Percentiles rank a stretch among this genome's conserved stretches.
Evolutionary conservation across 2,113 vertebrate genomes (phyloP).

Genomic region (Sialia sialis): DNA sequence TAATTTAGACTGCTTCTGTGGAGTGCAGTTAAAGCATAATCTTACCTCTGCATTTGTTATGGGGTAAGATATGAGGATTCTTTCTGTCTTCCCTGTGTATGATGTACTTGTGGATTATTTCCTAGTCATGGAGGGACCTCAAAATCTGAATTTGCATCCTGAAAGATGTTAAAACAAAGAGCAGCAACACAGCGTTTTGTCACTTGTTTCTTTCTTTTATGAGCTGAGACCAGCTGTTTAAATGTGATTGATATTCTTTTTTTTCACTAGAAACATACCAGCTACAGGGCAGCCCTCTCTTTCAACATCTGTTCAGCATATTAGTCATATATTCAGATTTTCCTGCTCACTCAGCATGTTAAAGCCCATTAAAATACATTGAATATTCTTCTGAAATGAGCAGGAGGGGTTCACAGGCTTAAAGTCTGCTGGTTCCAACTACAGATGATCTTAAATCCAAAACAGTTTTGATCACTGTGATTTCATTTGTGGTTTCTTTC

Average conservation of each 20-base stretch:
- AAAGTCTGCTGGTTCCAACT: neutral
- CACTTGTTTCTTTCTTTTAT: neutral
- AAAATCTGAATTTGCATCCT: neutral
- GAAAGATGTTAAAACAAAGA: neutral
- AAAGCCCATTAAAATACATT: neutral
- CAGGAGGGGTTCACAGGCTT: neutral
- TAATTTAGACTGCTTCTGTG: neutral
- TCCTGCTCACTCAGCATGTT: constrained; percentile 18
- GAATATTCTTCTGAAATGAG: neutral
- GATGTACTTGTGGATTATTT: neutral
- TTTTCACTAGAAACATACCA: neutral
- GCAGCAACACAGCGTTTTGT: neutral
- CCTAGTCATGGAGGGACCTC: neutral
- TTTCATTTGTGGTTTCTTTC: neutral
- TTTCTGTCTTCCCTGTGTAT: neutral
- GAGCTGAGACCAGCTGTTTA: neutral
- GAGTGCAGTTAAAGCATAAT: neutral
- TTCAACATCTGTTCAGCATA: constrained; percentile 4
- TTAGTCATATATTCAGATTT: constrained; percentile 6
- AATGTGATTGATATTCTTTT: neutral
- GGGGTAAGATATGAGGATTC: neutral
- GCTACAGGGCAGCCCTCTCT: neutral
- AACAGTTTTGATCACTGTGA: neutral
- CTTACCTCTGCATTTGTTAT: neutral
- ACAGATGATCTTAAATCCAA: neutral